Evolutionary conservation across 2,888 invertebrate genomes (phyloP).

Genomic region (Kuschelorhynchus macadamiae): DNA sequence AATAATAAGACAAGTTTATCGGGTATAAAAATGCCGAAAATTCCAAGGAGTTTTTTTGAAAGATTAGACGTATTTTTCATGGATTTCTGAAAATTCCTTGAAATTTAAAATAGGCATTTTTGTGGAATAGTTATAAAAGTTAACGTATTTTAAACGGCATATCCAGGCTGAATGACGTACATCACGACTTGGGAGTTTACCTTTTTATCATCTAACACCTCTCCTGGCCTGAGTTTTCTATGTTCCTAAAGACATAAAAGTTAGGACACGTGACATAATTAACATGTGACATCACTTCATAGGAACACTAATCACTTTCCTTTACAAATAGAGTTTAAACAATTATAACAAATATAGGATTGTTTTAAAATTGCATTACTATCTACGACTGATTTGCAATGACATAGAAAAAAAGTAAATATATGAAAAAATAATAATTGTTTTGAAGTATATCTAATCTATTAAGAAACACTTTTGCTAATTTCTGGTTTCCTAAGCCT

Average conservation of each 20-base stretch:
- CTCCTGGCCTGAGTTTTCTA: constrained; percentile 94
- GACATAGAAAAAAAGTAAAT: neutral
- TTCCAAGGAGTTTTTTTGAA: neutral
- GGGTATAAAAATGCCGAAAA: constrained; percentile 19
- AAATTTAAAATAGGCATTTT: constrained; percentile 19
- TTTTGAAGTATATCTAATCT: too few species aligned
- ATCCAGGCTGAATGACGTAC: constrained; percentile 23
- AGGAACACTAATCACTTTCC: constrained; percentile 14
- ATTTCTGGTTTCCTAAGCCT: neutral
- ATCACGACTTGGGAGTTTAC: constrained; percentile 72
- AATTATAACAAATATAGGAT: neutral
- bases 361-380: constrained; percentile 29
- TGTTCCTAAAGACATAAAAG: constrained; percentile 76
- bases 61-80: too few species aligned
- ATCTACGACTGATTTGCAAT: neutral
- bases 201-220: constrained; percentile 94
- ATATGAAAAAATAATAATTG: too few species aligned
- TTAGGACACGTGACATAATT: constrained; percentile 37
- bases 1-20: constrained; percentile 11
- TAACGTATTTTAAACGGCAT: constrained; percentile 44
- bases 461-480: neutral
- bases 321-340: constrained; percentile 12
- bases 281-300: constrained; percentile 31
- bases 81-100: neutral
- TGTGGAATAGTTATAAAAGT: constrained; percentile 22